Conservation (phyloP, 2,113 vertebrate species). For the Tringa solitaria region DNA sequence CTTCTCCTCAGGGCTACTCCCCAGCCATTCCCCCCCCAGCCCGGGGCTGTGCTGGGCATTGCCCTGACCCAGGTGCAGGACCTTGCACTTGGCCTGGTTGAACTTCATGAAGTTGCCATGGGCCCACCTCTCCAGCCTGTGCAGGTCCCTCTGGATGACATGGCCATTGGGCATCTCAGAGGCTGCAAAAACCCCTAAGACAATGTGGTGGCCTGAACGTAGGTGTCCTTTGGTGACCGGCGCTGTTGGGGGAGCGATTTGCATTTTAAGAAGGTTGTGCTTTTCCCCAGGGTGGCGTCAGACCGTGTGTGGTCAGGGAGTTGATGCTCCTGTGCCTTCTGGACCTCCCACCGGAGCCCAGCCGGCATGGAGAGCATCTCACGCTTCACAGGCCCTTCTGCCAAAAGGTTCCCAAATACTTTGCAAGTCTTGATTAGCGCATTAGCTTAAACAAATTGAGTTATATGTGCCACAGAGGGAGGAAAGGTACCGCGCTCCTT, state of each 20-base stretch:
- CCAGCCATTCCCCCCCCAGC: background rate
- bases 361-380: rapidly evolving
- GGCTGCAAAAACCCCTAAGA: too few relatives aligned
- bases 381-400: background rate
- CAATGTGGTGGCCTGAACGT: background rate
- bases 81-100: background rate
- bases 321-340: background rate
- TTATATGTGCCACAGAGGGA: background rate
- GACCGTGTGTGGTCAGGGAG: background rate
- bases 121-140: background rate
- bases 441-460: constrained; percentile 31
- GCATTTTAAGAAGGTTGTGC: background rate
- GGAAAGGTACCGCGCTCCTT: background rate
- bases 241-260: background rate
- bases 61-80: background rate
- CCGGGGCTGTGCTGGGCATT: background rate
- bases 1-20: background rate
- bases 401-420: background rate
- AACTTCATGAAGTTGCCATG: background rate
- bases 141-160: background rate
- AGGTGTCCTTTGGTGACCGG: background rate
- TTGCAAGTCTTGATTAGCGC: background rate
- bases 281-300: background rate
- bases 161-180: background rate
- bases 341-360: background rate